Percentiles rank a stretch among this genome's conserved stretches.
Conservation (phyloP, 2,113 vertebrate species). For the Ctenomys sociabilis region DNA sequence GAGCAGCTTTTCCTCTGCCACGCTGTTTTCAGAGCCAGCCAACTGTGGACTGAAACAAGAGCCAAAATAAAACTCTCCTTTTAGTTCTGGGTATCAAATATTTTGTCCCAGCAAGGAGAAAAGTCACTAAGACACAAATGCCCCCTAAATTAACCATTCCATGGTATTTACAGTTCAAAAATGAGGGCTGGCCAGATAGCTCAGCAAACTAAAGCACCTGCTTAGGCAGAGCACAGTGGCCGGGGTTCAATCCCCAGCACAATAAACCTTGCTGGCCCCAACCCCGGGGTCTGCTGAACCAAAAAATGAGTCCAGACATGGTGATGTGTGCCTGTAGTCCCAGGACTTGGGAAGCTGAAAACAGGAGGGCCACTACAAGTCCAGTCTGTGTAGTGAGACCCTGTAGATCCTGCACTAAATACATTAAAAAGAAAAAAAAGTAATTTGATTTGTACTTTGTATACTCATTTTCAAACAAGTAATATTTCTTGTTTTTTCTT, state of each 20-base stretch:
- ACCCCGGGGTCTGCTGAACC: too few relatives aligned
- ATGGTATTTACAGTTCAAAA: not conserved
- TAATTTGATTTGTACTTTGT: constrained; percentile 50
- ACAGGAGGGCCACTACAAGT: too few relatives aligned
- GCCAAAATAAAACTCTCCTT: not conserved
- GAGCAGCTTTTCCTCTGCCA: not conserved
- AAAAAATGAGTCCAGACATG: too few relatives aligned
- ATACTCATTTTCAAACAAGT: constrained; percentile 41
- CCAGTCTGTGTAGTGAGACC: too few relatives aligned
- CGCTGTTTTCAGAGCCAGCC: not conserved
- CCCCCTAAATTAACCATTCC: not conserved
- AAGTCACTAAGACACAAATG: not conserved
- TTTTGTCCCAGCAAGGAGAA: not conserved
- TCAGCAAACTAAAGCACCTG: too few relatives aligned
- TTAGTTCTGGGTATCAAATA: not conserved
- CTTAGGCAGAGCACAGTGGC: too few relatives aligned
- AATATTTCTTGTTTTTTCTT: constrained; percentile 13
- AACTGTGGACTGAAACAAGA: not conserved
- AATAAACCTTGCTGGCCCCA: too few relatives aligned
- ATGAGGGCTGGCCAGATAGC: too few relatives aligned
- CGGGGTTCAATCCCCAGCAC: too few relatives aligned
- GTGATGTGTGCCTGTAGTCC: too few relatives aligned
- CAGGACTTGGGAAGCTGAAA: too few relatives aligned
- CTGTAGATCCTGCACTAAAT: too few relatives aligned
- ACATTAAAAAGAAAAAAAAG: not conserved